phyloP scores from a whole-genome alignment of 2,888 invertebrate genomes.

The Neoascia interrupta region DNA sequence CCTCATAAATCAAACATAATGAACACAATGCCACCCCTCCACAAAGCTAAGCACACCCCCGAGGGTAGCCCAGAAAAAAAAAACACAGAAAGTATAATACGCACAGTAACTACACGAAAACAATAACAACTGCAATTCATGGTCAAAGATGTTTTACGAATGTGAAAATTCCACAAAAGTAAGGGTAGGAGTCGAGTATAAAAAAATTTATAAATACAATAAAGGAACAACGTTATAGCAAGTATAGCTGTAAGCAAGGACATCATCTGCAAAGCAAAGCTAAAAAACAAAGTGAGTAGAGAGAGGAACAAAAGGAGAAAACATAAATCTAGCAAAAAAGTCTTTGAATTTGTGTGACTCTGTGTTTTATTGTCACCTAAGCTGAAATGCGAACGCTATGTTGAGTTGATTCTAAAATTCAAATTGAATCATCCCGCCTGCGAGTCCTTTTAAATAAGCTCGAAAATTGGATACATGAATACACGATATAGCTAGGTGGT shows the following conservation, averaged over 20 bases:
- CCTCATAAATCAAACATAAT: constrained; percentile 68
- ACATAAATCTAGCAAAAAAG: background rate
- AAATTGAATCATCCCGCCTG: background rate
- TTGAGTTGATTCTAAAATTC: background rate
- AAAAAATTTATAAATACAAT: background rate
- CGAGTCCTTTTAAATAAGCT: background rate
- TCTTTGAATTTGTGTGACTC: constrained; percentile 14
- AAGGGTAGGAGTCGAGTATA: background rate
- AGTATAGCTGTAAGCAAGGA: background rate
- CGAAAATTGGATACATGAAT: background rate
- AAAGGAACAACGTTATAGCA: background rate
- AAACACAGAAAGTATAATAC: background rate
- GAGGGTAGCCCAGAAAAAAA: constrained; percentile 25
- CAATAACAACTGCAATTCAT: constrained; percentile 62
- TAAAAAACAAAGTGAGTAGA: background rate
- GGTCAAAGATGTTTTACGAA: constrained; percentile 60
- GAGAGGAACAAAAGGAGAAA: background rate
- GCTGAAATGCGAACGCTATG: background rate
- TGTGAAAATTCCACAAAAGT: constrained; percentile 28
- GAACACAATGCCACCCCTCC: constrained; percentile 43
- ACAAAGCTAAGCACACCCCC: constrained; percentile 18
- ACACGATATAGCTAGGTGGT: background rate
- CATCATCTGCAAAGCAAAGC: background rate
- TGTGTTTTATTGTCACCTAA: background rate
- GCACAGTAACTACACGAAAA: background rate